Percentiles rank a stretch among this genome's conserved stretches.
Evolutionary conservation across 2,888 invertebrate genomes (phyloP).

Genomic region (Drosophila melanocephala): DNA sequence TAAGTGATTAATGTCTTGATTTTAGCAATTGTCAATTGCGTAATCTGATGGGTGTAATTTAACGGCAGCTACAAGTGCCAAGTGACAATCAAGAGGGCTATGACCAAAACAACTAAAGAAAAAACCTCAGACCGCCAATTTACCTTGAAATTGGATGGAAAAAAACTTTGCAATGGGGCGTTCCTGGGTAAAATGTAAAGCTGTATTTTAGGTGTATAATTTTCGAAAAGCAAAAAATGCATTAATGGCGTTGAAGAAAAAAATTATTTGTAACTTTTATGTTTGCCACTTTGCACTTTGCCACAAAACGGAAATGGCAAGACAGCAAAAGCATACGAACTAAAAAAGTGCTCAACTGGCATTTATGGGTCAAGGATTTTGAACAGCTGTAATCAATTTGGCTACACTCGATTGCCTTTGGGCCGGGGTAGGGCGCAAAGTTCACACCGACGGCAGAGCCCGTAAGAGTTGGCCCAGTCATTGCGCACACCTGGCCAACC

Average conservation of each 20-base stretch:
- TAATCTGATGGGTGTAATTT: constrained; percentile 17
- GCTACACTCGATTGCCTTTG: constrained; percentile 69
- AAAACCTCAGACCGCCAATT: constrained; percentile 40
- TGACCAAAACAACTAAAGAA: background rate
- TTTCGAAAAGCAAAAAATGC: constrained; percentile 41
- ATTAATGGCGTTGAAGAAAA: constrained; percentile 44
- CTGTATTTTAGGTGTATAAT: constrained; percentile 35
- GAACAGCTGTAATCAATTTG: constrained; percentile 57
- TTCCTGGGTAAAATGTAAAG: constrained; percentile 23
- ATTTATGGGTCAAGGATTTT: constrained; percentile 65
- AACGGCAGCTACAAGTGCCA: constrained; percentile 18
- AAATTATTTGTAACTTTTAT: constrained; percentile 18
- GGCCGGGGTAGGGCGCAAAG: constrained; percentile 45
- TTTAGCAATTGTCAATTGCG: constrained; percentile 13
- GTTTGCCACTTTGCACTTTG: constrained; percentile 59
- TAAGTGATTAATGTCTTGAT: background rate
- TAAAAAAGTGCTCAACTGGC: constrained; percentile 32
- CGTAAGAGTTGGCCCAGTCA: constrained; percentile 1
- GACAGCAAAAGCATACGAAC: constrained; percentile 23
- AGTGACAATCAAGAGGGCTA: constrained; percentile 24
- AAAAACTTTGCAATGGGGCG: constrained; percentile 37
- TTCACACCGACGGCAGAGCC: constrained; percentile 37
- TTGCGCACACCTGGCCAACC: constrained; percentile 56
- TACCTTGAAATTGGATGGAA: constrained; percentile 61
- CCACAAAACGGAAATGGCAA: constrained; percentile 67